Evolutionary conservation across 1,140 invertebrate genomes (phyloP), one percentile per base, ranked within the genome.

Genomic region (Caerostris extrusa): DNA sequence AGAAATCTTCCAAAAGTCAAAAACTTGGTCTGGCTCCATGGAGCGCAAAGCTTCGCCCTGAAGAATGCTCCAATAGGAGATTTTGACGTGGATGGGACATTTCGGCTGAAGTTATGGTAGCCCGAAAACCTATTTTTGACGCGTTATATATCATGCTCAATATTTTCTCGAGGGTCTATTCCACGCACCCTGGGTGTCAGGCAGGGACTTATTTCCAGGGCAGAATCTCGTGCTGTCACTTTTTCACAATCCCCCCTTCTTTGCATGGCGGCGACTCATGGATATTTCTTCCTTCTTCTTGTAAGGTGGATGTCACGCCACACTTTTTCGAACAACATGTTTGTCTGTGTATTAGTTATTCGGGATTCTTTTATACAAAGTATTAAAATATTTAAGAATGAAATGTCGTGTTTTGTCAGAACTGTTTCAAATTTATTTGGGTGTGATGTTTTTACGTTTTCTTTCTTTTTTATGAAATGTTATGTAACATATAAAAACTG

Each of bases 51-150:
- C 8, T 50, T 14, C 14, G 71, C 19, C 14, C 61, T 77, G 71
- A 69, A 88, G 58, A 88, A 88, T 58, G 55, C 50, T 67, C 58
- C 58, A n/a, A 58, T 50, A 88, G 57, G 60, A 58, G 12, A 88
- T 64, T 88, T 34, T 71, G 64, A 90, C 67, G 64, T 90, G 55
- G 14, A 34, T 71, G 88, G 50, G n/a, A 58, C 67, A 77, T 90
- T 90, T 90, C 67, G 19, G 64, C 17, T 90, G 14, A 77, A 90
- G 55, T 50, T 71, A 90, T 90, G 88, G 64, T 69, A 17, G 19
- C 55, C 67, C 67, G 14, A 10, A 90, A 90, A 71, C 88, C 64
- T 34, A 90, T 57, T 64, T 90, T 56, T 90, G 88, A 90, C 88
- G 88, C 57, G 61, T 67, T 64, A 69, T 88, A 55, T 55, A 88